These are phyloP conservation scores for Hoplodrina blanda DNA, from an alignment of 2,888 invertebrate genomes.

Conservation along the genomic window DNA sequence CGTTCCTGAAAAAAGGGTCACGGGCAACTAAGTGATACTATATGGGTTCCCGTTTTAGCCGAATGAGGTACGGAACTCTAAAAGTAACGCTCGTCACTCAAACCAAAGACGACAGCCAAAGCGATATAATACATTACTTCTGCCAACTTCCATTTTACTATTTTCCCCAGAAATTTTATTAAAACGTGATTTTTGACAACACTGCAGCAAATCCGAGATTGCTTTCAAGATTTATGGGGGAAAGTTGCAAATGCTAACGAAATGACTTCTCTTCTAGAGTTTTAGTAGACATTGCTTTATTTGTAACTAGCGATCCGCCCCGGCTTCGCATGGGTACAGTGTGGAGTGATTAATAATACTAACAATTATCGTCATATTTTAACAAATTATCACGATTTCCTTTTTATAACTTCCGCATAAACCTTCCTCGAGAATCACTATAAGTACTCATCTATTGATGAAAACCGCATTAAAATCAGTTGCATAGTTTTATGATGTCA, in stretches of 20 bases:
- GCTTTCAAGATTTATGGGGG: conserved; percentile 56
- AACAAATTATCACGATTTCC: no score
- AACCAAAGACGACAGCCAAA: conserved; percentile 69
- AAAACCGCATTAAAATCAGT: no score
- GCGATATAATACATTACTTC: conserved; percentile 78
- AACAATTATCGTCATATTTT: no score
- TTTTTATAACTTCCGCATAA: no score
- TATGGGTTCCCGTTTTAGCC: no score
- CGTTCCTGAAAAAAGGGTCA: no score
- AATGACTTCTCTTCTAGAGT: conserved; percentile 17
- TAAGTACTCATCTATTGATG: no score
- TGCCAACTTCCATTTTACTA: conserved; percentile 78
- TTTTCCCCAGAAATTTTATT: conserved; percentile 76
- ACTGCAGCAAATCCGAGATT: conserved; percentile 64
- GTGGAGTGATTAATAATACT: no score
- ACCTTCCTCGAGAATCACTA: no score
- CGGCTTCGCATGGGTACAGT: not conserved
- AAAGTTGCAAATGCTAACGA: conserved; percentile 50
- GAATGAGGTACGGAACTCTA: no score
- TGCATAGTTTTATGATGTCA: no score
- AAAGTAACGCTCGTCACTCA: conserved; percentile 47
- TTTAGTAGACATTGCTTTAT: conserved; percentile 22
- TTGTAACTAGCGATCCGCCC: not conserved
- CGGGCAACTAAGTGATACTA: no score
- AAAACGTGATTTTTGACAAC: conserved; percentile 72